Evolutionary conservation across 2,888 invertebrate genomes (phyloP), one percentile per base, ranked within the genome.

Genomic region (Drosophila mimetica): DNA sequence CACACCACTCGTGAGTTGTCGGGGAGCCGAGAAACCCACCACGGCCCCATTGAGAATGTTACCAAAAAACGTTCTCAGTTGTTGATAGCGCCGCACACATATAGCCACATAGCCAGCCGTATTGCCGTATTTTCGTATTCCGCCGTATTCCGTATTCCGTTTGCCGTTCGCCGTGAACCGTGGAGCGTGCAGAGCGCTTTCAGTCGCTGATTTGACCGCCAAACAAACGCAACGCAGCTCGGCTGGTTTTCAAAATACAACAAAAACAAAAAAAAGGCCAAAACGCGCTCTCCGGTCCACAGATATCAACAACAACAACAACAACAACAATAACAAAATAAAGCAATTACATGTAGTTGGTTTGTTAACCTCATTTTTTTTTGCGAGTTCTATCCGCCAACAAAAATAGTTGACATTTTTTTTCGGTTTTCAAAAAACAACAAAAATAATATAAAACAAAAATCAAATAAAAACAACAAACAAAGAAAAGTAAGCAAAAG

Each of bases 201-300:
- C 88, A 90, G 90, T 90, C 89, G 88, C 84, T 79, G 76, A 88
- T 90, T 86, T 86, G 89, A 88, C 86, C 90, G 90, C 89, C 89
- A 86, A 87, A 82, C 80, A 86, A 74, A 86, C 89, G 85, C 86
- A 88, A 85, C 90, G 86, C 78, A 70, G 74, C 61, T 86, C 85
- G 89, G 81, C 87, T 80, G 73, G 70, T 57, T 41, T 22, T 18
- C 59, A 65, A 71, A 50, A 47, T 57, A 53, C 28, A 28, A 14
- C 59, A 79, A 64, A 13, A 16, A n/a, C 13, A 20, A 16, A 28
- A 58, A 37, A 44, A 36, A 46, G 34, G 59, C 25, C 59, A 34
- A 59, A 58, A 42, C 59, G 58, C 58, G 58, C 57, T 59, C 39
- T 32, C 41, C 54, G 54, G 54, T 54, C 54, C 22, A 30, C 32